A percentile compares a stretch with the other conserved stretches of the same genome.
Evolutionary conservation across 2,113 vertebrate species (phyloP).

Genomic region (Dicrurus megarhynchus): DNA sequence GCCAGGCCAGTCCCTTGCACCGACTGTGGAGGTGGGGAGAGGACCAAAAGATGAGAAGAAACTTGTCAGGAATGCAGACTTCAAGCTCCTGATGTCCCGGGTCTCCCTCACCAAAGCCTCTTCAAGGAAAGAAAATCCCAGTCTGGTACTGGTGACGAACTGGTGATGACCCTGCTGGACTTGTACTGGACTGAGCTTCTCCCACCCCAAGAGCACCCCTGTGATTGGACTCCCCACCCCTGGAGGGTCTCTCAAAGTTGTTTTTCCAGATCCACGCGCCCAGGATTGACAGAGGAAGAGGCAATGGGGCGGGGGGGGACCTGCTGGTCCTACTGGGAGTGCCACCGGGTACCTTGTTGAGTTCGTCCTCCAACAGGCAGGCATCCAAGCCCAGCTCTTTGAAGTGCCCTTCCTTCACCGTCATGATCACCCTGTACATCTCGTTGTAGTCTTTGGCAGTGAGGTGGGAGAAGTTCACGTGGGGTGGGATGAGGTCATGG

Average conservation of each 20-base stretch:
- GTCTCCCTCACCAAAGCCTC: background rate
- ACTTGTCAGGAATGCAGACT: background rate
- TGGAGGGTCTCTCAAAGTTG: background rate
- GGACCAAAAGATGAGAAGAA: background rate
- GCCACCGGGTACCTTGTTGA: conserved; percentile 84
- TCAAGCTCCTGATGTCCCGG: background rate
- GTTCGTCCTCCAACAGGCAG: conserved; percentile 91
- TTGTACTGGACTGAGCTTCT: background rate
- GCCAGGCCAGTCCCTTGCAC: conserved; percentile 97
- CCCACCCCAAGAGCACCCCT: background rate
- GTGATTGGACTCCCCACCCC: background rate
- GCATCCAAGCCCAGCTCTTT: conserved; percentile 86
- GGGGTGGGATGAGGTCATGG: conserved; percentile 91
- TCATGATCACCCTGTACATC: conserved; percentile 95
- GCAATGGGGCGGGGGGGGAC: background rate
- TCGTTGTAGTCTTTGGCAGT: conserved; percentile 88
- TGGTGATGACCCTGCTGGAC: background rate
- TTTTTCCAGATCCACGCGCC: background rate
- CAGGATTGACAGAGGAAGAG: background rate
- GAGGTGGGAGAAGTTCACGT: conserved; percentile 96
- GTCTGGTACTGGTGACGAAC: background rate
- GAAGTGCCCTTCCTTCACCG: conserved; percentile 88
- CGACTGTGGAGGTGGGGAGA: conserved; percentile 70
- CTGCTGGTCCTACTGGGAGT: background rate
- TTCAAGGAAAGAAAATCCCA: background rate